Percentiles rank a stretch among this genome's conserved stretches.
Evolutionary conservation across 2,797 vertebrate species (phyloP).

Genomic region (Sternarchorhynchus goeldii): DNA sequence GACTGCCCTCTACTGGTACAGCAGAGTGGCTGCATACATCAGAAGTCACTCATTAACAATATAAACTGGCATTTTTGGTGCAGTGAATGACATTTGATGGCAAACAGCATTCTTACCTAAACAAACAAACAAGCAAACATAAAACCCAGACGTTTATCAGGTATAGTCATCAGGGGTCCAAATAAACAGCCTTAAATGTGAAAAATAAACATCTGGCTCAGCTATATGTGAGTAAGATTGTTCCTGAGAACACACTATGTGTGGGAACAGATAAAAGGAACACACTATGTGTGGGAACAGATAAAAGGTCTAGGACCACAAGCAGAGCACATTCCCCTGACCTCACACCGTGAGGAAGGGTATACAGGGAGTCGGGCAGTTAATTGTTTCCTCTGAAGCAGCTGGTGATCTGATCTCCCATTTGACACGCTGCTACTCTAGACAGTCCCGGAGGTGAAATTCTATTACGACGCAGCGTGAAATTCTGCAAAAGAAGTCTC

Average conservation of each 20-base stretch:
- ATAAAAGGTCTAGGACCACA: background rate
- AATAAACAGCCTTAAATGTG: background rate
- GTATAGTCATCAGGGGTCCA: background rate
- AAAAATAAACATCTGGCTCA: too few relatives aligned
- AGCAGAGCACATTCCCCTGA: background rate
- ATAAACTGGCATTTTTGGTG: background rate
- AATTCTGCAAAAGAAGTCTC: constrained; percentile 69
- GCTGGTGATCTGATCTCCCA: constrained; percentile 62
- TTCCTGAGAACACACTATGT: too few relatives aligned
- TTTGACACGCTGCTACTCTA: constrained; percentile 53
- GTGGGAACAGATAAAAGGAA: background rate
- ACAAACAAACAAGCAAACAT: too few relatives aligned
- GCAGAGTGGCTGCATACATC: background rate
- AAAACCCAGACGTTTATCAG: too few relatives aligned
- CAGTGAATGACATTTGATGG: background rate
- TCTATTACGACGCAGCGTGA: constrained; percentile 69
- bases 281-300: background rate
- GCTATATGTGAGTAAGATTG: too few relatives aligned
- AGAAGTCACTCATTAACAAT: background rate
- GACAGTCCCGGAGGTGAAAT: constrained; percentile 67
- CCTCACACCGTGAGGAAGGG: constrained; percentile 1
- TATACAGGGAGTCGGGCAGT: constrained; percentile 34
- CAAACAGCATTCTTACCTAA: background rate
- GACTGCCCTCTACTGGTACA: constrained; percentile 50
- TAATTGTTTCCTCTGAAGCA: constrained; percentile 64